phyloP scores from a whole-genome alignment of 1,140 invertebrate genomes.

The Hypothenemus hampei region DNA sequence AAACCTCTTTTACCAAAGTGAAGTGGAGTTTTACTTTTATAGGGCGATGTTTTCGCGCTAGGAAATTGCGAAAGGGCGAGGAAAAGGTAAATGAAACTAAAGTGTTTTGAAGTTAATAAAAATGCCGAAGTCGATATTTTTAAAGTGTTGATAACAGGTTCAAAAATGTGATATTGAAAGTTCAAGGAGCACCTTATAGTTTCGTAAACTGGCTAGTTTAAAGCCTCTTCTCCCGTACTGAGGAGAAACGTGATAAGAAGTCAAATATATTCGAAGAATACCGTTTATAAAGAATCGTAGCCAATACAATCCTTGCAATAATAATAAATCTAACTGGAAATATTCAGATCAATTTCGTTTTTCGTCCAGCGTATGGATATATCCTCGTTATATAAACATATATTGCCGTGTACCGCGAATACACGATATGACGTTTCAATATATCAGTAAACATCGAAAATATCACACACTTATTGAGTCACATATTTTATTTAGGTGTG shows the following conservation, averaged over 20 bases:
- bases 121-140: conserved; percentile 15
- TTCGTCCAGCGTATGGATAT: too few species aligned
- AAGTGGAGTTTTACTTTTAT: conserved; percentile 20
- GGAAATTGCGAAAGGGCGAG: conserved; percentile 18
- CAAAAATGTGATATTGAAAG: too few species aligned
- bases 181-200: too few species aligned
- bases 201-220: too few species aligned
- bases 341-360: too few species aligned
- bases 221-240: too few species aligned
- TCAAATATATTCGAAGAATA: too few species aligned
- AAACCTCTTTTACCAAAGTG: conserved; percentile 15
- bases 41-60: conserved; percentile 8
- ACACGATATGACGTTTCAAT: conserved; percentile 9
- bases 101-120: conserved; percentile 22
- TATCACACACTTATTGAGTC: conserved; percentile 10
- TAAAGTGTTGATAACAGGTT: conserved; percentile 16
- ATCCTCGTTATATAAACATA: not conserved
- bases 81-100: conserved; percentile 22
- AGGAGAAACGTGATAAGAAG: too few species aligned
- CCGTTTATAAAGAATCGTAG: too few species aligned
- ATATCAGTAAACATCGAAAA: conserved; percentile 14
- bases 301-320: too few species aligned
- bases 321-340: too few species aligned
- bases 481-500: conserved; percentile 15
- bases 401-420: not conserved